These are phyloP conservation scores for Uropetala carovei DNA, from an alignment of 2,888 invertebrate genomes.

Conservation along the genomic window DNA sequence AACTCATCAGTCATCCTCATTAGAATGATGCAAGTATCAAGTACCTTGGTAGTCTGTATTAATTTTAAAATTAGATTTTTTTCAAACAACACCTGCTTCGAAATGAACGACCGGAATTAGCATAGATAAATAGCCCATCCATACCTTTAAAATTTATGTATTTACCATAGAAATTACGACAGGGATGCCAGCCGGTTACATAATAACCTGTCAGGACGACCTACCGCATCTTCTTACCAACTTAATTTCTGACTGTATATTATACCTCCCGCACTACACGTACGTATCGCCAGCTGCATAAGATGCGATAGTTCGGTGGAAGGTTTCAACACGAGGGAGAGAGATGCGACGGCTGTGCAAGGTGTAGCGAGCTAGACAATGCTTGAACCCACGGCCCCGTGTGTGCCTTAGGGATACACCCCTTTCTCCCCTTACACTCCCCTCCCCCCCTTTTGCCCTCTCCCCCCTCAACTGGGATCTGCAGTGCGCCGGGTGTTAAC, in stretches of 20 bases:
- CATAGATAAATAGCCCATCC: too few relatives aligned
- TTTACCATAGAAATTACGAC: too few relatives aligned
- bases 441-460: not conserved
- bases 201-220: too few relatives aligned
- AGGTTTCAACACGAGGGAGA: not conserved
- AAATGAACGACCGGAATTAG: too few relatives aligned
- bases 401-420: not conserved
- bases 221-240: not conserved
- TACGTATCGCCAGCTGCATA: conserved; percentile 3
- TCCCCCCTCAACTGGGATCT: not conserved
- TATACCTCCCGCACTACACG: not conserved
- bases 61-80: too few relatives aligned
- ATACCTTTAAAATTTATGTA: too few relatives aligned
- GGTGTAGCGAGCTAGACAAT: conserved; percentile 10
- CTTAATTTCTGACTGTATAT: not conserved
- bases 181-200: too few relatives aligned
- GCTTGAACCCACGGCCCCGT: not conserved
- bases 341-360: not conserved
- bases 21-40: too few relatives aligned
- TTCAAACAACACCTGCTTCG: too few relatives aligned
- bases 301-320: not conserved
- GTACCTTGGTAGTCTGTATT: too few relatives aligned
- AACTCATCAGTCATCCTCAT: too few relatives aligned
- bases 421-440: not conserved
- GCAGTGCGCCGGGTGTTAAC: conserved; percentile 50